These are phyloP conservation scores for Phataginus tricuspis DNA, from an alignment of 2,797 vertebrate genomes.

Conservation along the genomic window DNA sequence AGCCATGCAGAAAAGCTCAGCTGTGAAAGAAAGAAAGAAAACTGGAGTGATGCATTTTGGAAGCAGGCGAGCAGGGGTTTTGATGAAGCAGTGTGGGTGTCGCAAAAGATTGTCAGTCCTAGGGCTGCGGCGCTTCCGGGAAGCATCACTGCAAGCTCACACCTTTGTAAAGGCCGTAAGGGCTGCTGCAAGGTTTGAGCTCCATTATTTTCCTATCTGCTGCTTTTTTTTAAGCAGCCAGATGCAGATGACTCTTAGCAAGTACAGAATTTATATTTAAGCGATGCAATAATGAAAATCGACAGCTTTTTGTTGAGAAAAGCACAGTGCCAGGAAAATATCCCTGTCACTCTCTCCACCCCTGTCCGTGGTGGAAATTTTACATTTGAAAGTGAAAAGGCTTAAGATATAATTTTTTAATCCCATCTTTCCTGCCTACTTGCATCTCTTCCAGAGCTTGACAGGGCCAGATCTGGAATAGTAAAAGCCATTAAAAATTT, in stretches of 20 bases:
- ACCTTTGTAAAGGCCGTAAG: not conserved
- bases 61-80: not conserved
- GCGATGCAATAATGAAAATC: slow-evolving; percentile 49
- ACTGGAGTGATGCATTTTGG: not conserved
- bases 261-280: slow-evolving; percentile 56
- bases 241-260: slow-evolving; percentile 50
- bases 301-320: slow-evolving; percentile 57
- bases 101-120: not conserved
- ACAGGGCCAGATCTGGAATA: slow-evolving; percentile 79
- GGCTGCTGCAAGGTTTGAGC: slow-evolving; percentile 2
- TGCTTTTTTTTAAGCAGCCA: slow-evolving; percentile 38
- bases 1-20: not conserved
- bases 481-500: slow-evolving; percentile 81
- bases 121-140: not conserved
- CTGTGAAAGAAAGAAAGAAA: not conserved
- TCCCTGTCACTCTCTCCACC: slow-evolving; percentile 3
- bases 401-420: slow-evolving; percentile 74
- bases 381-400: slow-evolving; percentile 75
- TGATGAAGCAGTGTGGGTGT: not conserved
- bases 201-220: slow-evolving; percentile 43
- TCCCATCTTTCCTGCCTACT: slow-evolving; percentile 79
- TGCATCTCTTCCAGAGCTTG: slow-evolving; percentile 74
- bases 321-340: slow-evolving; percentile 65
- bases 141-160: not conserved
- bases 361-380: slow-evolving; percentile 35